Percentiles rank a stretch among this genome's conserved stretches.
Conservation (phyloP, 2,888 invertebrate species). For the Hipparchia sbordonii region DNA sequence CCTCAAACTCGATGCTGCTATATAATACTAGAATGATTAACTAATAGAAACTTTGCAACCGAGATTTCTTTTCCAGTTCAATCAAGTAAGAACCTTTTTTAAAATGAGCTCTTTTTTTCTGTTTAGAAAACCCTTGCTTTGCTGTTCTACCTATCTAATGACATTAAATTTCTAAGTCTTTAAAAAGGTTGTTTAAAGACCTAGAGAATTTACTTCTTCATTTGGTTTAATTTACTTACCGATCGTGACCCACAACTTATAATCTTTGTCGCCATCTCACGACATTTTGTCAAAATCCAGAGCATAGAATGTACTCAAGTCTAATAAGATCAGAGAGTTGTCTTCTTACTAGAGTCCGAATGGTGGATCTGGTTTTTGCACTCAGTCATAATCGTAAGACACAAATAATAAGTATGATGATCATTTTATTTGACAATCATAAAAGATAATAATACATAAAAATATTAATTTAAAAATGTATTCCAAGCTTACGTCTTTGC, state of each 20-base stretch:
- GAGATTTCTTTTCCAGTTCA: neutral
- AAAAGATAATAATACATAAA: neutral
- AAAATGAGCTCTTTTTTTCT: neutral
- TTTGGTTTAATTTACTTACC: constrained; percentile 26
- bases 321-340: constrained; percentile 56
- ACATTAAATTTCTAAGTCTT: neutral
- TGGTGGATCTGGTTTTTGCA: neutral
- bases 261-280: constrained; percentile 70
- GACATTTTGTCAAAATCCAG: constrained; percentile 64
- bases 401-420: no score
- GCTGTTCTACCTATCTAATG: neutral
- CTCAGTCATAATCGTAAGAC: no score
- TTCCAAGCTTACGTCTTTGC: no score
- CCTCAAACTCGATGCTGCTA: no score
- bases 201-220: constrained; percentile 23
- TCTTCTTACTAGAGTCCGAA: neutral
- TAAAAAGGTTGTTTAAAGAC: neutral
- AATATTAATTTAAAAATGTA: no score
- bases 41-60: neutral
- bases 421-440: neutral
- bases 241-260: constrained; percentile 57
- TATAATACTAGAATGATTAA: no score
- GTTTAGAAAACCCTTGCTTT: neutral
- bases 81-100: neutral
- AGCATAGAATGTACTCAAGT: constrained; percentile 53